These are phyloP conservation scores for Berghia stephanieae DNA, from an alignment of 1,140 invertebrate genomes.

Conservation along the genomic window DNA sequence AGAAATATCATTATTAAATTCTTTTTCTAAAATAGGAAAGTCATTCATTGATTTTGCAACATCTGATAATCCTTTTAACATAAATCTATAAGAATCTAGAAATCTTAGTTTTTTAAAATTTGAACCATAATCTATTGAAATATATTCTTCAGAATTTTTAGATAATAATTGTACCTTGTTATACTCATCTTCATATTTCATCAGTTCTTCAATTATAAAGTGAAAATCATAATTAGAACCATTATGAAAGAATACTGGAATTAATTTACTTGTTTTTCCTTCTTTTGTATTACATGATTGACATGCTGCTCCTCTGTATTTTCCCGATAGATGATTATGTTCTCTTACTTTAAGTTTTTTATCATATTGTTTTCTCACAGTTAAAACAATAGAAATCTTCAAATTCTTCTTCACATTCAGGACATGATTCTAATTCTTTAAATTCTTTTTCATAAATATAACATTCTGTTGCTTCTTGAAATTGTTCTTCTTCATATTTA, in stretches of 20 bases:
- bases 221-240: too few relatives aligned
- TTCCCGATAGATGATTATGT: not conserved
- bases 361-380: not conserved
- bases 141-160: conserved; percentile 24
- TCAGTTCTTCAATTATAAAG: conserved; percentile 26
- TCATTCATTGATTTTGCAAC: conserved; percentile 22
- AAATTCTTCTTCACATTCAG: conserved; percentile 18
- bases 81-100: conserved; percentile 24
- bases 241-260: too few relatives aligned
- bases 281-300: conserved; percentile 24
- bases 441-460: too few relatives aligned
- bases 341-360: conserved; percentile 3
- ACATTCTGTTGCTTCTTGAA: too few relatives aligned
- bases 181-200: conserved; percentile 27
- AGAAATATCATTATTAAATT: conserved; percentile 18
- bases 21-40: conserved; percentile 28
- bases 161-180: conserved; percentile 21
- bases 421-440: too few relatives aligned
- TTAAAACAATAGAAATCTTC: conserved; percentile 1
- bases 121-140: conserved; percentile 25
- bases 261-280: conserved; percentile 19
- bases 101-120: conserved; percentile 20
- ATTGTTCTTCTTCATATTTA: too few relatives aligned
- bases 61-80: not conserved
- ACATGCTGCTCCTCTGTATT: not conserved